Evolutionary conservation across 35 echinoderm and acorn worm genomes (phyloP), one percentile per base, ranked within the genome.

Genomic region (Apostichopus californicus): DNA sequence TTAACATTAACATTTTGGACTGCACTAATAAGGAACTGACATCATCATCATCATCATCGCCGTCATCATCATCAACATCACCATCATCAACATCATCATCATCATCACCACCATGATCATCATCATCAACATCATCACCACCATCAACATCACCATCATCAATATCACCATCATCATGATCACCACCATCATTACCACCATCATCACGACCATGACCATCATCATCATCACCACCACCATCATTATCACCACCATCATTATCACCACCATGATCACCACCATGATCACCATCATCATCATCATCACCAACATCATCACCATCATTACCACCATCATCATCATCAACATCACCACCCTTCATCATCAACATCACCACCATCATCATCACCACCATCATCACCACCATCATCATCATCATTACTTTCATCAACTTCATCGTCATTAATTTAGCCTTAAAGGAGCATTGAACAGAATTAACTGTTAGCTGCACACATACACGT

Each of bases 201-300:
- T 25, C 25, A 25, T 25, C 25, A 25, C 1, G 25, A 25, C 1
- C 25, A 25, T n/a, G n/a, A n/a, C 26, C 26, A 28, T 2, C 1
- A 65, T 15, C 14, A 2, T 65, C 1, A 65, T 0, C 61, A 65
- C 1, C 14, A 65, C 2, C 61, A 65, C 1, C 61, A 65, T 65
- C 61, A 65, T 70, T 55, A 70, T 0, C 52, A 66, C 5, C 87
- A 54, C 5, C 15, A 54, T 77, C 1, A 54, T 84, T 5, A 84
- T 55, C 54, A 26, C 83, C 18, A 81, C 1, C 55, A 54, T 90
- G 4, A 90, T 90, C 87, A 23, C 70, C 20, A 77, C 20, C 87
- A 54, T 71, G 0, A 90, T 73, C 8, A 24, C 21, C 9, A 73
- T 23, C 66, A 24, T 71, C 53, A 90, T 25, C 64, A 26, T 58